phyloP scores from a whole-genome alignment of 2,888 invertebrate genomes.

The Cataglyphis altisquamis region DNA sequence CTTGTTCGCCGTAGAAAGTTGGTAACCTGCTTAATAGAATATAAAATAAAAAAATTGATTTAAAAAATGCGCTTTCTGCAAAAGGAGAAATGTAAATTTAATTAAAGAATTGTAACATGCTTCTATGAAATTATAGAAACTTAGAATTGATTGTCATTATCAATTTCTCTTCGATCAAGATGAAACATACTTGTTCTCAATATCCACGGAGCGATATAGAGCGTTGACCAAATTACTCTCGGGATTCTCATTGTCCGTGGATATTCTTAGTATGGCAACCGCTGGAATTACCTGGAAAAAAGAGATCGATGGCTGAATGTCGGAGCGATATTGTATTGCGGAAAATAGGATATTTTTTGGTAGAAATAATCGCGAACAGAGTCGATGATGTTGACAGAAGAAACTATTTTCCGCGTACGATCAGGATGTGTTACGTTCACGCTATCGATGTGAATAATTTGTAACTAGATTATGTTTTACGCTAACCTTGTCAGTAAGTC shows the following conservation, averaged over 20 bases:
- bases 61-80: background rate
- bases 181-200: slow-evolving; percentile 26
- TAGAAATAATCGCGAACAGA: background rate
- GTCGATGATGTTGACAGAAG: background rate
- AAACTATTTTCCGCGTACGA: background rate
- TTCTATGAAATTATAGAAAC: background rate
- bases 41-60: slow-evolving; percentile 7
- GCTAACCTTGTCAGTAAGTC: slow-evolving; percentile 60
- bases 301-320: background rate
- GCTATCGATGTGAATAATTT: background rate
- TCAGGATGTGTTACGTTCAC: background rate
- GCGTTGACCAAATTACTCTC: slow-evolving; percentile 30
- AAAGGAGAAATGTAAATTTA: background rate
- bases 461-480: slow-evolving; percentile 47
- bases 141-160: background rate
- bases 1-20: slow-evolving; percentile 38
- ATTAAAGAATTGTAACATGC: background rate
- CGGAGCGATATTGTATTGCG: background rate
- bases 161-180: background rate
- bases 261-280: slow-evolving; percentile 52
- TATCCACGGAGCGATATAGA: slow-evolving; percentile 9
- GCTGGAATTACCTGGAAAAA: slow-evolving; percentile 46
- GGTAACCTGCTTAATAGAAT: background rate
- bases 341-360: background rate
- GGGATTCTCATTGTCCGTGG: slow-evolving; percentile 31